Base-by-base conservation (phyloP, 2,888 invertebrate genomes). In the Asteroscopus sphinx region DNA sequence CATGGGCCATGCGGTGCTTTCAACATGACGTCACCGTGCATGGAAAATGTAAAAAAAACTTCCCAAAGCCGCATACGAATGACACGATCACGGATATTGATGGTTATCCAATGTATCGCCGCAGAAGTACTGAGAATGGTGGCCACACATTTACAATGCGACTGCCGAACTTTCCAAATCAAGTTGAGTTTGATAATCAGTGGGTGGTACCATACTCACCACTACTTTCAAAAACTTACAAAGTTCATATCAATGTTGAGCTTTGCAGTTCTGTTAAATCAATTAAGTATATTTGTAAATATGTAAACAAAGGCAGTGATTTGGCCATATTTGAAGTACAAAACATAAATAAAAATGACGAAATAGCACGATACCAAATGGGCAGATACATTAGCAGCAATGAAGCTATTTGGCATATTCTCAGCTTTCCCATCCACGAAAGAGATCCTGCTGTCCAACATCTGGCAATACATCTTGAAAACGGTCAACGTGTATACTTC, bases 31-130 rank as follows among this genome's bases (percentile, higher is more conserved):
- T 48, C 47, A 12, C 55, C 55, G 8, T 55, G 48, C 25, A 55
- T 55, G 56, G 16, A 12, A 25, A 17, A 55, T 25, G 47, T 11
- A 36, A 9, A 36, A 36, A 28, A n/a, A 11, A 25, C 11, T 41
- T 36, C n/a, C 48, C 55, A 37, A 41, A 42, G 13, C 32, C 17
- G 8, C 8, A 7, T n/a, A 21, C 17, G 6, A 36, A 17, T 32
- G 55, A 55, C 9, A 55, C 47, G 28, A 54, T 51, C 37, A 37
- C 37, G 17, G 17, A 37, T 37, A 45, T 57, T 48, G 62, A 62
- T 13, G 62, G 62, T 45, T 52, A 62, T 64, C 63, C 63, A 47
- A 45, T 41, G 16, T 65, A 65, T 56, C 64, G 56, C 25, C 64
- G 59, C 21, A 61, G 58, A 58, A 45, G 16, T 47, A 39, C 56